These are phyloP conservation scores for Phoxinus dragarum DNA, from an alignment of 2,797 vertebrate genomes.

Conservation along the genomic window DNA sequence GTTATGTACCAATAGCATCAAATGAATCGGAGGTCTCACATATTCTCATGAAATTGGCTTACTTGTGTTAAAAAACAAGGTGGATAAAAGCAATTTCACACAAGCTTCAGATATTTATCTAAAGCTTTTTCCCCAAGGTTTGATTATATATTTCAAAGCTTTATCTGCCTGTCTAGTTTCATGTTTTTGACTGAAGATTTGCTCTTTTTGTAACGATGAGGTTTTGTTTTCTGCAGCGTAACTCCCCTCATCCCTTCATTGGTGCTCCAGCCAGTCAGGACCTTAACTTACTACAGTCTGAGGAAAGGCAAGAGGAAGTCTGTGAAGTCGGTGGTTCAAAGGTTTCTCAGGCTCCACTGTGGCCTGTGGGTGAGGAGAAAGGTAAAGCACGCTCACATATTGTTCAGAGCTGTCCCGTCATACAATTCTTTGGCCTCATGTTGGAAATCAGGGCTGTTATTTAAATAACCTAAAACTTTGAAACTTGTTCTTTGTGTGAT, in stretches of 20 bases:
- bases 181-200: not conserved
- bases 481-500: not conserved
- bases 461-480: not conserved
- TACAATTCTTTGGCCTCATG: not conserved
- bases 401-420: not conserved
- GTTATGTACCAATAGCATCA: too few relatives aligned
- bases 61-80: not conserved
- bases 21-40: too few relatives aligned
- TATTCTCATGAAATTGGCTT: not conserved
- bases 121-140: not conserved
- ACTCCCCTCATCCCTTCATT: conserved; percentile 75
- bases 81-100: not conserved
- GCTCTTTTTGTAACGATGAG: not conserved
- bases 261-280: conserved; percentile 80
- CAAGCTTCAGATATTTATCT: not conserved
- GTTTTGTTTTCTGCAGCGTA: conserved; percentile 72
- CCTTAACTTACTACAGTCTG: conserved; percentile 83
- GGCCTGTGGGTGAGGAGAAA: conserved; percentile 93
- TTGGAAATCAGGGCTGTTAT: not conserved
- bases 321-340: conserved; percentile 82
- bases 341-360: conserved; percentile 92
- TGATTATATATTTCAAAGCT: not conserved
- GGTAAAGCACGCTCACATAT: conserved; percentile 71
- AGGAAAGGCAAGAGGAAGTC: conserved; percentile 89
- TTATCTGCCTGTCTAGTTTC: too few relatives aligned